Base-by-base conservation (phyloP, 1,140 invertebrate genomes). In the Lerema accius region DNA sequence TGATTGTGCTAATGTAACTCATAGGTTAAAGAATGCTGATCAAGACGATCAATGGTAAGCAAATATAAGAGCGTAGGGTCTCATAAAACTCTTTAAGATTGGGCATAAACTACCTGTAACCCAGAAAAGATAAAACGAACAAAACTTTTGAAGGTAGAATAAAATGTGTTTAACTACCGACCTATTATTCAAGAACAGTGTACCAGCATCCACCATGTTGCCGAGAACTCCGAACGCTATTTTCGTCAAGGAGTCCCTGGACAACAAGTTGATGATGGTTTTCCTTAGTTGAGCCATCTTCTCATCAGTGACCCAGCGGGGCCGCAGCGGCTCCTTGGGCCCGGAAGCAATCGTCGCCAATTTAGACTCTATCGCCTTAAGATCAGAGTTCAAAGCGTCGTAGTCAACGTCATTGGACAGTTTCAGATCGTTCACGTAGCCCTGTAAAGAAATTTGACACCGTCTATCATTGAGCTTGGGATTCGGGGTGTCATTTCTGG, bases 121-220 rank as follows among this genome's bases (percentile, higher is more conserved):
- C n/a, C n/a, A n/a, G n/a, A n/a, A n/a, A n/a, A n/a, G n/a, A n/a
- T n/a, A n/a, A n/a, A n/a, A n/a, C n/a, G n/a, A n/a, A n/a, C n/a
- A n/a, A n/a, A n/a, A n/a, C n/a, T n/a, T n/a, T n/a, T n/a, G n/a
- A n/a, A n/a, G n/a, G n/a, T n/a, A n/a, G n/a, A 23, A 23, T 23
- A 2, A 5, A 23, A 23, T 23, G 2, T 23, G 19, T 37, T 35
- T 32, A 37, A 35, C 42, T 23, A 70, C 66, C 53, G 67, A 91
- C 89, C 82, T 88, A 19, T 65, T 82, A 68, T 90, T 90, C 15
- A 89, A 67, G 42, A 84, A 86, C 23, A 90, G 58, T 3, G 84
- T 91, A 0, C 78, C 77, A 40, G 78, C 85, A 67, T 91, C 90
- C 7, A 89, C 76, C 6, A 81, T 16, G 65, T 91, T 91, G 3